Conservation (phyloP, 1,140 invertebrate species). For the Caenorhabditis tropicalis region DNA sequence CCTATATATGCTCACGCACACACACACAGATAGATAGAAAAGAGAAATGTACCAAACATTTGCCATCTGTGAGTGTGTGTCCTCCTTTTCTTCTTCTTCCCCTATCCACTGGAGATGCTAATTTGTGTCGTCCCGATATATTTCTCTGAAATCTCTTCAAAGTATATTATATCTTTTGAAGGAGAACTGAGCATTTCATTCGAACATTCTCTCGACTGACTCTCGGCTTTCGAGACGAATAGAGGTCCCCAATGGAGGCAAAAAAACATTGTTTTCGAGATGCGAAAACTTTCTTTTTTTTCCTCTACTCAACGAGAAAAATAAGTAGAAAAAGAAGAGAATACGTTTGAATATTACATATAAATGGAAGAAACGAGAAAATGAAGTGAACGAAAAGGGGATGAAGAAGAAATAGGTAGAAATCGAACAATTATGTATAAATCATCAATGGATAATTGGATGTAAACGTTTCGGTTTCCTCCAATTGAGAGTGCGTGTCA, state of each 20-base stretch:
- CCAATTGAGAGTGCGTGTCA: neutral
- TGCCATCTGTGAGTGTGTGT: neutral
- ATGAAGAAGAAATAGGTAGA: neutral
- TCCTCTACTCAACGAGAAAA: neutral
- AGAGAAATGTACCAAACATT: slow-evolving; percentile 34
- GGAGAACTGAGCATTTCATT: slow-evolving; percentile 8
- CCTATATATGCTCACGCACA: slow-evolving; percentile 18
- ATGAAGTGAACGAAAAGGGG: neutral
- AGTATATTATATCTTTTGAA: neutral
- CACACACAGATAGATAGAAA: too few species aligned
- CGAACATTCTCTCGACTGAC: neutral
- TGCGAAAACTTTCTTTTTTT: neutral
- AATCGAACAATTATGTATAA: slow-evolving; percentile 32
- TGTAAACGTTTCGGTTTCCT: slow-evolving; percentile 38
- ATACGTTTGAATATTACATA: neutral
- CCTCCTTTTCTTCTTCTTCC: neutral
- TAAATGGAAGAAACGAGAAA: neutral
- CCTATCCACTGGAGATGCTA: neutral
- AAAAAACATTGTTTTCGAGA: too few species aligned
- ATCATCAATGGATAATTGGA: slow-evolving; percentile 41
- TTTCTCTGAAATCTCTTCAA: neutral
- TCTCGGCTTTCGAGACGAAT: neutral
- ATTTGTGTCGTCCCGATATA: slow-evolving; percentile 13
- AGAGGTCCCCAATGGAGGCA: too few species aligned
- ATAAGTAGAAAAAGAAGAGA: neutral